Percentiles rank a stretch among this genome's conserved stretches.
Evolutionary conservation across 2,797 vertebrate species (phyloP).

Genomic region (Pogonophryne albipinna): DNA sequence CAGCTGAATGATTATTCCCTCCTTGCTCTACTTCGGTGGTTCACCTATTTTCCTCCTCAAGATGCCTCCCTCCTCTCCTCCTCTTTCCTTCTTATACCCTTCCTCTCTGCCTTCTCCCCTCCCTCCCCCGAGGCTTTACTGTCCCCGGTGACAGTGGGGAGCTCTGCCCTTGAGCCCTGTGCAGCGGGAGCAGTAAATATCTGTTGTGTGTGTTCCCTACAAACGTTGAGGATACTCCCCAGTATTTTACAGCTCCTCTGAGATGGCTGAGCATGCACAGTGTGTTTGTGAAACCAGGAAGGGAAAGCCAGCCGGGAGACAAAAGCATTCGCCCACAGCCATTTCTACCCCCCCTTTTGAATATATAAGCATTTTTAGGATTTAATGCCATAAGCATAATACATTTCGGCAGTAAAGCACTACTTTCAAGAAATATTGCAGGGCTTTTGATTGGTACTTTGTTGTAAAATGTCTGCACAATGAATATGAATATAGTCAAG

Average conservation of each 20-base stretch:
- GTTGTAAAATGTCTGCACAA: background rate
- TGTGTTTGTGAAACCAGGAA: conserved; percentile 33
- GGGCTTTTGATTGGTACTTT: background rate
- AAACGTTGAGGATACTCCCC: conserved; percentile 33
- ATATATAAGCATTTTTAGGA: conserved; percentile 36
- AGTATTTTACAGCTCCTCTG: conserved; percentile 55
- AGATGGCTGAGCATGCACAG: conserved; percentile 26
- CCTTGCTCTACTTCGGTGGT: conserved; percentile 21
- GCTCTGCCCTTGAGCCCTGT: conserved; percentile 73
- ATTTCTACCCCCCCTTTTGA: conserved; percentile 32
- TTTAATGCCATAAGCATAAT: conserved; percentile 19
- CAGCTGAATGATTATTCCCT: background rate
- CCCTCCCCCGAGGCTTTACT: conserved; percentile 37
- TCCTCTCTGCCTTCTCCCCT: conserved; percentile 9
- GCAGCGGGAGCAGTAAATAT: conserved; percentile 69
- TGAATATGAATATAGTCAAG: background rate
- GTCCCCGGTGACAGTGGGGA: conserved; percentile 67
- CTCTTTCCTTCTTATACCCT: conserved; percentile 22
- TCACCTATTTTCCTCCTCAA: conserved; percentile 33
- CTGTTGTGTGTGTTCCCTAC: conserved; percentile 23
- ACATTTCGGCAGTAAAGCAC: background rate
- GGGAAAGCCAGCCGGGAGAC: conserved; percentile 23
- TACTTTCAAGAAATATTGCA: conserved; percentile 27
- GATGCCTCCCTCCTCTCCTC: conserved; percentile 13
- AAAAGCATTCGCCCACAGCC: conserved; percentile 26